Percentiles rank a stretch among this genome's conserved stretches.
Conservation (phyloP, 2,113 vertebrate species). For the western clawed frog (Xenopus tropicalis) region DNA sequence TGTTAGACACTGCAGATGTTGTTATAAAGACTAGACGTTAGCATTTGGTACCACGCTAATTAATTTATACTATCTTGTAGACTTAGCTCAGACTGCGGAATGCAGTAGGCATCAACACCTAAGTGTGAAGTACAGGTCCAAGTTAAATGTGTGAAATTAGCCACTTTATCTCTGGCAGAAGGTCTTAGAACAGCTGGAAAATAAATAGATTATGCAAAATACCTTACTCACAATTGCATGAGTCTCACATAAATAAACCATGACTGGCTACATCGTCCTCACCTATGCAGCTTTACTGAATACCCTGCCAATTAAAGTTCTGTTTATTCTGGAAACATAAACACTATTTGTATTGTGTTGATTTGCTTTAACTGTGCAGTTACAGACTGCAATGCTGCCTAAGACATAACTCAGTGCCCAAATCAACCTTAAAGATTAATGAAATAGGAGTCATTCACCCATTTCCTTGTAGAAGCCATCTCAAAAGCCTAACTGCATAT, state of each 20-base stretch:
- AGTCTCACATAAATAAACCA: conserved; percentile 3
- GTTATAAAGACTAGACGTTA: not conserved
- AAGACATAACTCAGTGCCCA: too few relatives aligned
- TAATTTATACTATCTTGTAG: conserved; percentile 17
- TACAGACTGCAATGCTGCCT: too few relatives aligned
- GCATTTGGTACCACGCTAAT: conserved; percentile 13
- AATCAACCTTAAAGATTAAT: too few relatives aligned
- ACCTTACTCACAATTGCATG: conserved; percentile 17
- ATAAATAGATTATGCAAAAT: conserved; percentile 41
- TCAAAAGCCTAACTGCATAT: too few relatives aligned
- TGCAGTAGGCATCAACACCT: conserved; percentile 21
- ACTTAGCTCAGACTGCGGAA: conserved; percentile 18
- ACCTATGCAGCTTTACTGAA: conserved; percentile 7
- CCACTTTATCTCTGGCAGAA: conserved; percentile 33
- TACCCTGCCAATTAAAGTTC: not conserved
- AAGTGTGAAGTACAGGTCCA: conserved; percentile 24
- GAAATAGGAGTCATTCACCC: too few relatives aligned
- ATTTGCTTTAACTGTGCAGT: too few relatives aligned
- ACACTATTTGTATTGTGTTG: not conserved
- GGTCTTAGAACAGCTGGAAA: conserved; percentile 23
- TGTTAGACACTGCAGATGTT: too few relatives aligned
- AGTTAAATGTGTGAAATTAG: conserved; percentile 28
- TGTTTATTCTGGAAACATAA: not conserved
- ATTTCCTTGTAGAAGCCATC: too few relatives aligned
- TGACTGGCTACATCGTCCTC: not conserved